These are phyloP conservation scores for Porites australiensis DNA, from an alignment of 64 coral and sea anemone species.

Conservation along the genomic window DNA sequence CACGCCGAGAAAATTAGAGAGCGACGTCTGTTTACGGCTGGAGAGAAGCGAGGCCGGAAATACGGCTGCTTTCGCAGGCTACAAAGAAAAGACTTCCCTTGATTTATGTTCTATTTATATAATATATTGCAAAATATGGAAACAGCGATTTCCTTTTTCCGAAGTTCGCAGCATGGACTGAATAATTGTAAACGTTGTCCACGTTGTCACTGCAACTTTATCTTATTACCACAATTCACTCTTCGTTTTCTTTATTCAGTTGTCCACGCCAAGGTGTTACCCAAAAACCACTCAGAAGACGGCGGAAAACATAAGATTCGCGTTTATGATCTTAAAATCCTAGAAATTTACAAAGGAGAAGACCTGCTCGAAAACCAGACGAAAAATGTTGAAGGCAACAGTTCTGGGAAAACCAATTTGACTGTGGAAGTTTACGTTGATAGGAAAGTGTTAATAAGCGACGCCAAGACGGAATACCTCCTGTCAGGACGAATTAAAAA, in stretches of 20 bases:
- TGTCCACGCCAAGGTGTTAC: not conserved
- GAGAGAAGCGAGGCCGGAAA: too few relatives aligned
- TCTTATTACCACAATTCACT: not conserved
- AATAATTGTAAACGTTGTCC: too few relatives aligned
- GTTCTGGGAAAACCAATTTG: not conserved
- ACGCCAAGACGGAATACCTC: constrained; percentile 8
- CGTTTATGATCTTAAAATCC: constrained; percentile 33
- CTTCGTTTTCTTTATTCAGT: not conserved
- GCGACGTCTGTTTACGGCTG: too few relatives aligned
- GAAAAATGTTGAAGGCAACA: not conserved
- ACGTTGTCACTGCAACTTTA: too few relatives aligned
- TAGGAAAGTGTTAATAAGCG: not conserved
- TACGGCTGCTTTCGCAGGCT: too few relatives aligned
- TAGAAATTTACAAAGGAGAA: constrained; percentile 50
- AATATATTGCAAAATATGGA: too few relatives aligned
- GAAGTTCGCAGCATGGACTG: too few relatives aligned
- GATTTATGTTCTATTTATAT: too few relatives aligned
- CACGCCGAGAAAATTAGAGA: too few relatives aligned
- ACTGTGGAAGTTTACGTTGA: constrained; percentile 28
- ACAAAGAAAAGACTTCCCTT: too few relatives aligned
- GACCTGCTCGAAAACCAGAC: not conserved
- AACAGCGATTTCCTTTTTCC: too few relatives aligned
- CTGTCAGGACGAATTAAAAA: constrained; percentile 7
- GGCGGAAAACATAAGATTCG: not conserved
- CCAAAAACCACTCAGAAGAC: not conserved